A percentile compares a stretch with the other conserved stretches of the same genome.
Conservation (phyloP, 2,888 invertebrate genomes). For the Copidosoma aretas region DNA sequence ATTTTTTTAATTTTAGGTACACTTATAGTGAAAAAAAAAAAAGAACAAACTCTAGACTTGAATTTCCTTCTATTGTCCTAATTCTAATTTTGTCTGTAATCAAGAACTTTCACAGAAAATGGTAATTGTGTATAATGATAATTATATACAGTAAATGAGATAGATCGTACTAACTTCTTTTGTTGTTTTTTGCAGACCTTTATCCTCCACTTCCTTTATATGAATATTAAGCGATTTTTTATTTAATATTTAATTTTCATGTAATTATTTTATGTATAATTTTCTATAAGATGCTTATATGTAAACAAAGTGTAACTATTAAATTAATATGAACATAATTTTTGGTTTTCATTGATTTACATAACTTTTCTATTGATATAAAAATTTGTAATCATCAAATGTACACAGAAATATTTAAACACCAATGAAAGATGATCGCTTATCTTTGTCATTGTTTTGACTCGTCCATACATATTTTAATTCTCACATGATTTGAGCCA, state of each 20-base stretch:
- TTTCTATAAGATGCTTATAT: too few relatives aligned
- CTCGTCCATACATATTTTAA: too few relatives aligned
- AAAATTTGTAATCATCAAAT: too few relatives aligned
- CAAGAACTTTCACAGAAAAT: conserved; percentile 42
- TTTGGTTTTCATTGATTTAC: too few relatives aligned
- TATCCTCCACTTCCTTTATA: conserved; percentile 25
- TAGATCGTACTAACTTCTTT: conserved; percentile 40
- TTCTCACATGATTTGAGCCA: too few relatives aligned
- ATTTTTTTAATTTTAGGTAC: conserved; percentile 43
- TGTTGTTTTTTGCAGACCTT: conserved; percentile 33
- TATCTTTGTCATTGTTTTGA: too few relatives aligned
- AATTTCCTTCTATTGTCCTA: conserved; percentile 42
- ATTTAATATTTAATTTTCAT: background rate
- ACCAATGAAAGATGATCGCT: too few relatives aligned
- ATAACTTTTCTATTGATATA: too few relatives aligned
- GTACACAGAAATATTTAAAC: too few relatives aligned
- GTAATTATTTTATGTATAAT: too few relatives aligned
- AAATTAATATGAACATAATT: too few relatives aligned
- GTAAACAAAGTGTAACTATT: too few relatives aligned
- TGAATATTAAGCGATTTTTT: background rate
- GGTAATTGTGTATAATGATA: conserved; percentile 43
- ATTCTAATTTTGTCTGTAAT: conserved; percentile 42
- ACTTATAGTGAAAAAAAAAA: conserved; percentile 33
- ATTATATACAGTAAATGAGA: conserved; percentile 44
- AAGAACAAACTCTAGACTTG: conserved; percentile 37